Percentiles rank a stretch among this genome's conserved stretches.
phyloP scores from a whole-genome alignment of 1,140 invertebrate genomes.

The Ips typographus region DNA sequence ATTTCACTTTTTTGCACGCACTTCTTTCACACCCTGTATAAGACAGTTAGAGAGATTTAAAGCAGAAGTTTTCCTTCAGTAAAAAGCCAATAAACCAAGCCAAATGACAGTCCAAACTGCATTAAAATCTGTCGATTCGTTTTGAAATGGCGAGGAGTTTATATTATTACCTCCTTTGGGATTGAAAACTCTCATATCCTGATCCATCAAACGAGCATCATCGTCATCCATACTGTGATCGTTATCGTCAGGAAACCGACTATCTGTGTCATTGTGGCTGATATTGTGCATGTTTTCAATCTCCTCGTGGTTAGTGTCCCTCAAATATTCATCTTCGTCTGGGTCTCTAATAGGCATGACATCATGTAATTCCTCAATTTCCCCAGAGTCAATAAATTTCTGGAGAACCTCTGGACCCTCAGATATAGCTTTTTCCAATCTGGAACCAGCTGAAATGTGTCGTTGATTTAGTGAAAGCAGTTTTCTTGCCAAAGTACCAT shows the following conservation, averaged over 20 bases:
- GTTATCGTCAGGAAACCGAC: constrained; percentile 19
- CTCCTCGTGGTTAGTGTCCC: constrained; percentile 43
- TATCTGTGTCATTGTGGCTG: constrained; percentile 26
- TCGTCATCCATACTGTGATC: constrained; percentile 35
- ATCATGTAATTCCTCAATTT: constrained; percentile 75
- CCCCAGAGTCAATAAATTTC: constrained; percentile 73
- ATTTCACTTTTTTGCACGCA: too few species aligned
- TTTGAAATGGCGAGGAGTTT: too few species aligned
- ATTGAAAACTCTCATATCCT: constrained; percentile 39
- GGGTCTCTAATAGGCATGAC: constrained; percentile 66
- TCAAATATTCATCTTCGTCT: constrained; percentile 60
- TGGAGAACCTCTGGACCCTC: constrained; percentile 75
- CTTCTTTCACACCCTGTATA: too few species aligned
- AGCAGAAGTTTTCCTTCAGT: too few species aligned
- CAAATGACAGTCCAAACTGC: too few species aligned
- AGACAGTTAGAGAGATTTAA: too few species aligned
- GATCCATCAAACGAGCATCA: constrained; percentile 40
- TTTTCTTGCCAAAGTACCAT: neutral
- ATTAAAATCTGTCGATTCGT: too few species aligned
- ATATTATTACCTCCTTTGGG: constrained; percentile 21
- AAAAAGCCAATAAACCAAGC: too few species aligned
- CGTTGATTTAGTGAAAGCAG: neutral
- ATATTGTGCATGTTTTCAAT: constrained; percentile 34
- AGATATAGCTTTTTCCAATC: constrained; percentile 69
- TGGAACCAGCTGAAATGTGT: constrained; percentile 63